Percentiles rank a stretch among this genome's conserved stretches.
Evolutionary conservation across 2,888 invertebrate genomes (phyloP).

Genomic region (Sthenelais limicola): DNA sequence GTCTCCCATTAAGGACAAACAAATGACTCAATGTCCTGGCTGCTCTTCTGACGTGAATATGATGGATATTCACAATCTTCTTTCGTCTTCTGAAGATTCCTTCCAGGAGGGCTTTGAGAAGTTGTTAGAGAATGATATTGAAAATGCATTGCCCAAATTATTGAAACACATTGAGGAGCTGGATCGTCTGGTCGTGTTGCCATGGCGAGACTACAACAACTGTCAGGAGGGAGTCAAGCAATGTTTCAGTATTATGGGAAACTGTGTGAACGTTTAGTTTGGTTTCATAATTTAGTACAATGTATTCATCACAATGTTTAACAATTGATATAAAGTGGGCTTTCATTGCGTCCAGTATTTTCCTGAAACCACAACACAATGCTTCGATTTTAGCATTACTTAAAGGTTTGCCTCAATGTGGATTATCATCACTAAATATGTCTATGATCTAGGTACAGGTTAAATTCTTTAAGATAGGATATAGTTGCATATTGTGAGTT

Average conservation of each 20-base stretch:
- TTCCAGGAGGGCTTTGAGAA: conserved; percentile 58
- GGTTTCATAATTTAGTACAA: too few relatives aligned
- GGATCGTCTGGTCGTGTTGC: conserved; percentile 58
- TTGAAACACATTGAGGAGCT: conserved; percentile 58
- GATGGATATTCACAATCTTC: conserved; percentile 44
- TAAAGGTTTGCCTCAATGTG: too few relatives aligned
- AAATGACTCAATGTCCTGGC: background rate
- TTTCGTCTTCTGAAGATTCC: conserved; percentile 47
- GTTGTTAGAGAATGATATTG: conserved; percentile 55
- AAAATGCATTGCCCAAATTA: conserved; percentile 55
- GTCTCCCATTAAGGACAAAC: conserved; percentile 52
- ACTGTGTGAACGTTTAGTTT: conserved; percentile 54
- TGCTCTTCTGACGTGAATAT: background rate
- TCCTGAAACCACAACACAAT: too few relatives aligned
- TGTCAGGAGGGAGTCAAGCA: conserved; percentile 71
- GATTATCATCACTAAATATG: too few relatives aligned
- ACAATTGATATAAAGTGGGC: too few relatives aligned
- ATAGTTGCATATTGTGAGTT: too few relatives aligned
- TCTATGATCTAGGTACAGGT: too few relatives aligned
- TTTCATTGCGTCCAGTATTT: too few relatives aligned
- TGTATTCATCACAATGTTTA: background rate
- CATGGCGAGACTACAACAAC: conserved; percentile 67
- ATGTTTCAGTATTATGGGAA: conserved; percentile 65
- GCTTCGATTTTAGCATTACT: too few relatives aligned
- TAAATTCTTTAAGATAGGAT: too few relatives aligned